These are phyloP conservation scores for Seladonia tumulorum DNA, from an alignment of 2,888 invertebrate species.

Conservation along the genomic window DNA sequence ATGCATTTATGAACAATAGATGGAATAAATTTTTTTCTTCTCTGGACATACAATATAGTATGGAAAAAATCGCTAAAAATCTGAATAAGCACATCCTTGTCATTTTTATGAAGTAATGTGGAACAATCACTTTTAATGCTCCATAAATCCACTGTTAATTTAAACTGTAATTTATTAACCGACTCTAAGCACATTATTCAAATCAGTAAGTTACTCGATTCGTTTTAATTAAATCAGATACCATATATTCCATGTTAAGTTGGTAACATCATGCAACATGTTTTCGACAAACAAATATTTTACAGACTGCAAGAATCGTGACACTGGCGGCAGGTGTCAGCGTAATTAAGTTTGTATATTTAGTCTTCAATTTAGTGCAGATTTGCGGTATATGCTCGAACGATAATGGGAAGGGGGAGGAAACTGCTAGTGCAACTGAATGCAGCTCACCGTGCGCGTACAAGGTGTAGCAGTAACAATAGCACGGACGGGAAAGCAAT, in stretches of 20 bases:
- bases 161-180: background rate
- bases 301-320: background rate
- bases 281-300: background rate
- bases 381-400: background rate
- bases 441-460: background rate
- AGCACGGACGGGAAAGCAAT: background rate
- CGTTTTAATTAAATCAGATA: background rate
- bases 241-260: background rate
- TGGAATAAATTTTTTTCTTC: too few relatives aligned
- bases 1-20: too few relatives aligned
- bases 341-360: background rate
- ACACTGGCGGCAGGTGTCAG: background rate
- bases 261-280: background rate
- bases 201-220: background rate
- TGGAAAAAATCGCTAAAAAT: too few relatives aligned
- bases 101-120: too few relatives aligned
- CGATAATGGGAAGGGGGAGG: background rate
- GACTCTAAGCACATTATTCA: background rate
- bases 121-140: too few relatives aligned
- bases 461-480: background rate
- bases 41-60: too few relatives aligned
- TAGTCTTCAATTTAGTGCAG: slow-evolving; percentile 10
- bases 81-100: too few relatives aligned
- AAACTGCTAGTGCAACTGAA: background rate
- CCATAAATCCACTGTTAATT: background rate